These are phyloP conservation scores for Ceyx cyanopectus DNA, from an alignment of 2,113 vertebrate species.

Conservation along the genomic window DNA sequence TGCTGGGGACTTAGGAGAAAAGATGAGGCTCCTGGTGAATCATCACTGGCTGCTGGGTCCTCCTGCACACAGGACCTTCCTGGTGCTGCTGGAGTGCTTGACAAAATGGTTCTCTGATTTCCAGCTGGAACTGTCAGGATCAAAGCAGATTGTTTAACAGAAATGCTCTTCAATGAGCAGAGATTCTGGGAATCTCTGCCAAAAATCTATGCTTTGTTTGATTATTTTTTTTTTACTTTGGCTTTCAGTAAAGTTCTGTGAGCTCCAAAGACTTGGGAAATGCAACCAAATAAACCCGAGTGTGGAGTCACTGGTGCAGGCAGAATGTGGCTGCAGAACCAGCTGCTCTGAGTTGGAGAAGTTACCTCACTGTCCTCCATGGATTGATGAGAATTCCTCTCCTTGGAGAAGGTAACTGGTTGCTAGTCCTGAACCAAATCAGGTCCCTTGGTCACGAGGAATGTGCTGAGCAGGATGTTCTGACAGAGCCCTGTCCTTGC, in stretches of 20 bases:
- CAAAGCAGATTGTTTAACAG: neutral
- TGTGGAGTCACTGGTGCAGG: neutral
- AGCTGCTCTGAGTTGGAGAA: neutral
- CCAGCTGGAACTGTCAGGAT: neutral
- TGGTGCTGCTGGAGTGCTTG: neutral
- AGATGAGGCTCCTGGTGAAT: neutral
- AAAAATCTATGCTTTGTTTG: neutral
- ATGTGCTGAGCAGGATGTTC: neutral
- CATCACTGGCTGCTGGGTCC: neutral
- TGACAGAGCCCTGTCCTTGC: neutral
- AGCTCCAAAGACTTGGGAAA: neutral
- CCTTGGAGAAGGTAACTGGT: neutral
- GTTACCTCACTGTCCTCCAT: neutral
- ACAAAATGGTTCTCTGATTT: neutral
- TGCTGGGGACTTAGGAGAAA: neutral
- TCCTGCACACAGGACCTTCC: neutral
- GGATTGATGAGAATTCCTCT: neutral
- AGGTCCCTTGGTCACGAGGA: neutral
- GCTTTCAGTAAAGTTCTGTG: neutral
- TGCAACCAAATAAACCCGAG: neutral
- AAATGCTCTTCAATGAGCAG: neutral
- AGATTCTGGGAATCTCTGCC: neutral
- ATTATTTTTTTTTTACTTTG: neutral
- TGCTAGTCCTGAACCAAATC: neutral
- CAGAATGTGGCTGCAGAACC: neutral